Conservation (phyloP, 2,797 vertebrate genomes). For the Sebastes matsubarae region DNA sequence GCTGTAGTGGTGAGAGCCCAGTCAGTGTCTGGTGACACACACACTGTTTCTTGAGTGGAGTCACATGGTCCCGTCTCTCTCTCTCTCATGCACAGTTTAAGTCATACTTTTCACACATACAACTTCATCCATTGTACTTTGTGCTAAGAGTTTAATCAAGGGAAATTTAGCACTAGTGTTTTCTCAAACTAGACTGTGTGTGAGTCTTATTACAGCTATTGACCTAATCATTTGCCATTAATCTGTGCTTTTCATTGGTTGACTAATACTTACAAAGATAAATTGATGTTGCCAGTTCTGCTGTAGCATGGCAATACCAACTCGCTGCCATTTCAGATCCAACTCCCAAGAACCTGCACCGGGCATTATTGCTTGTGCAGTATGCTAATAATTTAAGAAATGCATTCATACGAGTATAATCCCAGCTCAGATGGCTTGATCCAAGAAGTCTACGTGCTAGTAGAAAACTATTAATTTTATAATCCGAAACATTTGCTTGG, state of each 20-base stretch:
- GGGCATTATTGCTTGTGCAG: neutral
- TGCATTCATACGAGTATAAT: conserved; percentile 6
- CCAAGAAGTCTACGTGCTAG: neutral
- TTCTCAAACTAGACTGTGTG: neutral
- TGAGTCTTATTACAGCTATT: neutral
- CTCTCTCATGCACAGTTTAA: neutral
- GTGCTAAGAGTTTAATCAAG: neutral
- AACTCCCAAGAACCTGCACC: neutral
- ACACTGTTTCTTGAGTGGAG: conserved; percentile 48
- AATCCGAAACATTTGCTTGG: neutral
- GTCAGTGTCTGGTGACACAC: conserved; percentile 68
- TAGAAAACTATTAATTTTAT: neutral
- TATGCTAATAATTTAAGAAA: neutral
- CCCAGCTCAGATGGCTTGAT: neutral
- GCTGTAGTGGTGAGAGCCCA: conserved; percentile 24
- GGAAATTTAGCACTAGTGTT: neutral
- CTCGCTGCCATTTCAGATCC: neutral
- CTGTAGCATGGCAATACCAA: neutral
- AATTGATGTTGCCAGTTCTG: neutral
- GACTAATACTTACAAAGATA: neutral
- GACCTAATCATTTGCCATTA: neutral
- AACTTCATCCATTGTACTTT: conserved; percentile 5
- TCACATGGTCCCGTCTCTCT: conserved; percentile 48
- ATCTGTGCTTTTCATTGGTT: neutral
- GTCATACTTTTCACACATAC: conserved; percentile 2